Conservation (phyloP, 2,113 vertebrate species). For the Aspiorhynchus laticeps region DNA sequence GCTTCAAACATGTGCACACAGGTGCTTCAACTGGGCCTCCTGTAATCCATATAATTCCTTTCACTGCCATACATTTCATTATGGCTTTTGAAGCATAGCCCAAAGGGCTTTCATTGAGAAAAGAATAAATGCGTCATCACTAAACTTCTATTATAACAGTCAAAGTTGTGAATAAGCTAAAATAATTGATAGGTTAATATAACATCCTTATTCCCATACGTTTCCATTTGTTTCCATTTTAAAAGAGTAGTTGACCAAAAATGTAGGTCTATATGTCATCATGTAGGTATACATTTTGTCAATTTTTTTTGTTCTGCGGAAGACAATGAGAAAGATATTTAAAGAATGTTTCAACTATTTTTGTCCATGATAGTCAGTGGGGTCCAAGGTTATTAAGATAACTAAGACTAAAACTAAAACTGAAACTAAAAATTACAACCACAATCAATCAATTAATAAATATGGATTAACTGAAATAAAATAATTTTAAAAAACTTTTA, state of each 20-base stretch:
- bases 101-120: neutral
- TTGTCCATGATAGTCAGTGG: neutral
- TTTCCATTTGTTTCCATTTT: neutral
- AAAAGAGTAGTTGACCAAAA: neutral
- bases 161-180: neutral
- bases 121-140: neutral
- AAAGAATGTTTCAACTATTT: neutral
- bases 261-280: too few relatives aligned
- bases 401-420: neutral
- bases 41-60: neutral
- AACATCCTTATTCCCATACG: neutral
- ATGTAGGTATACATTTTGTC: neutral
- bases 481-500: too few relatives aligned
- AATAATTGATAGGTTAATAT: neutral
- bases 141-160: neutral
- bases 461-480: neutral
- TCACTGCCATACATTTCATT: neutral
- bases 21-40: neutral
- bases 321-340: neutral
- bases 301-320: neutral
- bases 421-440: too few relatives aligned
- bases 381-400: neutral
- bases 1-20: conserved; percentile 12
- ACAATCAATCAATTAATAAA: too few relatives aligned
- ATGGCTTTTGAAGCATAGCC: neutral